A percentile compares a stretch with the other conserved stretches of the same genome.
Conservation (phyloP, 1,140 invertebrate species). For the Melitaea cinxia region DNA sequence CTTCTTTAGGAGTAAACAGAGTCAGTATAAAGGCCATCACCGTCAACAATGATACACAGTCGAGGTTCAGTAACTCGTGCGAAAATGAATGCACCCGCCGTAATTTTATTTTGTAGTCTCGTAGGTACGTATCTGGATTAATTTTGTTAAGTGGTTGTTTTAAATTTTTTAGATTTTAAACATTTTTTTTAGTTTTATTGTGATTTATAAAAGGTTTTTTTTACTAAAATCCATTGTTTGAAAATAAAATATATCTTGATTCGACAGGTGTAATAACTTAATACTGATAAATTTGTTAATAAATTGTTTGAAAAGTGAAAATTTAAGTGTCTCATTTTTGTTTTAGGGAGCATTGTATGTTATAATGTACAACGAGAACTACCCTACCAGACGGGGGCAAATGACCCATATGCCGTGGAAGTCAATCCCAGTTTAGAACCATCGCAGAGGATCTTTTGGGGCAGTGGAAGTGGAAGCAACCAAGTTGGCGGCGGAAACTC, state of each 20-base stretch:
- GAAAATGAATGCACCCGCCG: slow-evolving; percentile 67
- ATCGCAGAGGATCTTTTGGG: slow-evolving; percentile 69
- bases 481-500: slow-evolving; percentile 74
- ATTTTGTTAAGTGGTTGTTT: not conserved
- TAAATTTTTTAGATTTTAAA: slow-evolving; percentile 5
- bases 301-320: not conserved
- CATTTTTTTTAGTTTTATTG: slow-evolving; percentile 1
- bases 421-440: slow-evolving; percentile 53
- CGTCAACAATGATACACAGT: slow-evolving; percentile 68
- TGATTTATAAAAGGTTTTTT: too few relatives aligned
- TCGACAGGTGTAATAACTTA: too few relatives aligned
- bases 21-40: slow-evolving; percentile 76
- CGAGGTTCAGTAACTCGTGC: slow-evolving; percentile 54
- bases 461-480: slow-evolving; percentile 60
- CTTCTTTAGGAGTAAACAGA: slow-evolving; percentile 76
- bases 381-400: slow-evolving; percentile 58
- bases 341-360: slow-evolving; percentile 60
- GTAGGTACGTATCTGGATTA: slow-evolving; percentile 60
- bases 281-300: too few relatives aligned
- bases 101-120: slow-evolving; percentile 58
- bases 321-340: not conserved
- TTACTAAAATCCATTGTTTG: too few relatives aligned
- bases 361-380: slow-evolving; percentile 62
- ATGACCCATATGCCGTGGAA: slow-evolving; percentile 54
- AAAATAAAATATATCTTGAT: too few relatives aligned